Percentiles rank a stretch among this genome's conserved stretches.
Evolutionary conservation across 2,888 invertebrate genomes (phyloP).

Genomic region (Autographa pulchrina): DNA sequence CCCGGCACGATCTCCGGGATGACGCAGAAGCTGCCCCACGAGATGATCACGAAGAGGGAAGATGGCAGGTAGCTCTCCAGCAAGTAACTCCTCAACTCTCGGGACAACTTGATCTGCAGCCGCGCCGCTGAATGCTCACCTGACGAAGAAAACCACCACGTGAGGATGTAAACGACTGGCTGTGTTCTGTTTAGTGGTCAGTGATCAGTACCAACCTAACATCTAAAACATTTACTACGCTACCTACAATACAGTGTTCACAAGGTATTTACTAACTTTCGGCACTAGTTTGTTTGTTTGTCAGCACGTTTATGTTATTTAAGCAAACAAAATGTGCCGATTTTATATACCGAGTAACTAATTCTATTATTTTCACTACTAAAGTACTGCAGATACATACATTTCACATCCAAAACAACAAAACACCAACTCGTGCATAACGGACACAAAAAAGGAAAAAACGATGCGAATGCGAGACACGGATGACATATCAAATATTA

Average conservation of each 20-base stretch:
- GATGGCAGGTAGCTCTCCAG: slow-evolving; percentile 91
- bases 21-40: slow-evolving; percentile 92
- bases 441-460: slow-evolving; percentile 62
- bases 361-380: background rate
- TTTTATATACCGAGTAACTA: slow-evolving; percentile 15
- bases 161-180: slow-evolving; percentile 5
- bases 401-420: slow-evolving; percentile 43
- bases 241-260: slow-evolving; percentile 30
- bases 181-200: slow-evolving; percentile 31
- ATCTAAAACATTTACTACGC: slow-evolving; percentile 37
- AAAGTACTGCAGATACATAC: slow-evolving; percentile 12
- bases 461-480: slow-evolving; percentile 70
- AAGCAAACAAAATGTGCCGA: slow-evolving; percentile 15
- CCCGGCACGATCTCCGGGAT: slow-evolving; percentile 91
- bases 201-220: slow-evolving; percentile 50
- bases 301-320: slow-evolving; percentile 18
- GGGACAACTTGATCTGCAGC: slow-evolving; percentile 89
- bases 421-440: slow-evolving; percentile 59
- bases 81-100: slow-evolving; percentile 90
- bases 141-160: slow-evolving; percentile 60
- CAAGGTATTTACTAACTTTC: slow-evolving; percentile 9
- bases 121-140: slow-evolving; percentile 91
- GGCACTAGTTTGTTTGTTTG: slow-evolving; percentile 11
- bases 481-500: slow-evolving; percentile 56
- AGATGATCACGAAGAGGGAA: slow-evolving; percentile 91